phyloP scores from a whole-genome alignment of 2,113 vertebrate species.

The Eidolon helvum region DNA sequence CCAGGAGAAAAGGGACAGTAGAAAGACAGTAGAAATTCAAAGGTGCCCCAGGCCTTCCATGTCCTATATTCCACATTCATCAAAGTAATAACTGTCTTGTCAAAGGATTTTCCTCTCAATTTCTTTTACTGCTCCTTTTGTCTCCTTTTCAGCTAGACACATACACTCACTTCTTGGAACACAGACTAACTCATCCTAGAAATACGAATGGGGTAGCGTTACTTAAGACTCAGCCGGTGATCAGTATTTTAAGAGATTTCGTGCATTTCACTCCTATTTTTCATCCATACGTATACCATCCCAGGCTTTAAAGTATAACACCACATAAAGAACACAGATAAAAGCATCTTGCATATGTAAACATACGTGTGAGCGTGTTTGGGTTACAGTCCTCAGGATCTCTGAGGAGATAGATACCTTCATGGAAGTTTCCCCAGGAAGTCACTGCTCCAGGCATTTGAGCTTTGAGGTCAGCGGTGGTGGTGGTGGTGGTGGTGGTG shows the following conservation, averaged over 20 bases:
- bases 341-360: not conserved
- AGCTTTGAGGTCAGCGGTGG: not conserved
- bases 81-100: not conserved
- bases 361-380: too few relatives aligned
- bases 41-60: not conserved
- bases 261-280: not conserved
- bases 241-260: not conserved
- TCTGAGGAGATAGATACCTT: not conserved
- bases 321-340: not conserved
- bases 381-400: not conserved
- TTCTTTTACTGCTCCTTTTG: not conserved
- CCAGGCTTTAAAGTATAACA: not conserved
- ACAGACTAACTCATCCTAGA: constrained; percentile 8
- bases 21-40: not conserved
- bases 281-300: not conserved
- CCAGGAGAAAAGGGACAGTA: not conserved
- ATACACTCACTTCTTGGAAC: not conserved
- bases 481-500: not conserved
- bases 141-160: not conserved
- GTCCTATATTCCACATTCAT: constrained; percentile 33
- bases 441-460: not conserved
- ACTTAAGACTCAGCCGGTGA: not conserved
- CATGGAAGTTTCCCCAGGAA: not conserved
- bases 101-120: not conserved
- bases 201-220: constrained; percentile 1